Base-by-base conservation (phyloP, 2,888 invertebrate species). In the Hydropsyche betteni region DNA sequence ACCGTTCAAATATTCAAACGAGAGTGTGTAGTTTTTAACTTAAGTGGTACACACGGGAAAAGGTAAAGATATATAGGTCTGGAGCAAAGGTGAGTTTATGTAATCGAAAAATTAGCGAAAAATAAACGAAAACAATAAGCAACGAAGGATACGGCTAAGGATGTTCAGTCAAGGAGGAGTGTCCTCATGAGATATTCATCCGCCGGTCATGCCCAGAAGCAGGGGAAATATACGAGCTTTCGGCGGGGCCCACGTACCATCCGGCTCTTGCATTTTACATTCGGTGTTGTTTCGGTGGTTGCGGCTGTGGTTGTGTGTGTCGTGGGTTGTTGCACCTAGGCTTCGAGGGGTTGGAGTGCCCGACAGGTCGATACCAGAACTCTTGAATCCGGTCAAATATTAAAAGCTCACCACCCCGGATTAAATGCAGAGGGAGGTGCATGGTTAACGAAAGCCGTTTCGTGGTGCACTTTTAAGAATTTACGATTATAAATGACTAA, bases 181-280 rank as follows among this genome's bases (percentile, higher is more conserved):
- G 16, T 61, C 64, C 64, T 64, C 64, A 36, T 64, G 64, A 64
- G 64, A 64, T 36, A 64, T 64, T 64, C 64, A 64, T 64, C n/a
- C 36, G 8, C 24, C 33, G 64, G 34, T 6, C 12, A 36, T 64
- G 34, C 24, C 24, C 24, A 24, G 24, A 24, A 2, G 2, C 1
- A 36, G 12, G 36, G 10, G 34, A 64, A 36, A 12, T 64, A 64
- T 34, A 64, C 64, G 64, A 44, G 24, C 33, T 61, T 51, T 61
- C 10, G 61, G 33, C 10, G 5, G 33, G 64, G 64, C 36, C 36
- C 64, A 44, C 34, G 55, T 55, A 6, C 64, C 36, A 33, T 5
- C 34, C 64, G 64, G 10, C 36, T 64, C 64, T 8, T 64, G 64
- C 64, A 64, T 64, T 64, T 64, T 64, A 64, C 64, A 64, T 64